Percentiles rank a stretch among this genome's conserved stretches.
Evolutionary conservation across 1,140 invertebrate genomes (phyloP).

Genomic region (Brachionus asplanchnoidis): DNA sequence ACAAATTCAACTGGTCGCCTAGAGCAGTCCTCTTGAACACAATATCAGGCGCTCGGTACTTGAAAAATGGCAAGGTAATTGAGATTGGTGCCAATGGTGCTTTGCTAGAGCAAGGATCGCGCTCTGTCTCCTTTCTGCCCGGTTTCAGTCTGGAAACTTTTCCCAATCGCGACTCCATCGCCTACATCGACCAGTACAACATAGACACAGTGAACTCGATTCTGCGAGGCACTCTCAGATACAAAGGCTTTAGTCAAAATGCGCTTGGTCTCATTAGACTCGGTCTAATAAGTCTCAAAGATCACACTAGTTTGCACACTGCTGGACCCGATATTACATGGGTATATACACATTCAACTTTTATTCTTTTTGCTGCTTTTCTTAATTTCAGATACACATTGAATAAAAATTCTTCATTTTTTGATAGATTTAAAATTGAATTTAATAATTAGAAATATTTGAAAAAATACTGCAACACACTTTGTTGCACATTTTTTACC

Average conservation of each 20-base stretch:
- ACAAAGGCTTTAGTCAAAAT: constrained; percentile 80
- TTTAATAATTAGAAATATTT: no score
- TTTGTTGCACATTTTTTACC: no score
- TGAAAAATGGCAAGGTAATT: constrained; percentile 71
- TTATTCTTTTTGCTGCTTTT: no score
- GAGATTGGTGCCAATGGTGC: not conserved
- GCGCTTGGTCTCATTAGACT: constrained; percentile 77
- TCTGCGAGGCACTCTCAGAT: constrained; percentile 82
- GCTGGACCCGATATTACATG: constrained; percentile 92
- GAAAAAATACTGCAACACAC: no score
- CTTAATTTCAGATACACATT: no score
- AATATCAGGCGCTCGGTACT: constrained; percentile 77
- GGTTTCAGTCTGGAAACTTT: constrained; percentile 93
- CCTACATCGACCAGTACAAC: constrained; percentile 80
- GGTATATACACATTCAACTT: no score
- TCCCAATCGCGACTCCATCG: constrained; percentile 88
- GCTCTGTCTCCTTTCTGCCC: constrained; percentile 72
- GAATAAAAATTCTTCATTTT: no score
- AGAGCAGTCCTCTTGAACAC: constrained; percentile 82
- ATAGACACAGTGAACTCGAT: constrained; percentile 71
- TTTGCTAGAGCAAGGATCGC: constrained; percentile 17
- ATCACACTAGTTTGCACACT: constrained; percentile 80
- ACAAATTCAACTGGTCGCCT: constrained; percentile 94
- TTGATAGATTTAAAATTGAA: no score
- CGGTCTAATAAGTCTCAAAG: constrained; percentile 78